Evolutionary conservation across 37 sponge, comb jelly and placozoan genomes (phyloP), one percentile per base, ranked within the genome.

Genomic region (Tethya wilhelma): DNA sequence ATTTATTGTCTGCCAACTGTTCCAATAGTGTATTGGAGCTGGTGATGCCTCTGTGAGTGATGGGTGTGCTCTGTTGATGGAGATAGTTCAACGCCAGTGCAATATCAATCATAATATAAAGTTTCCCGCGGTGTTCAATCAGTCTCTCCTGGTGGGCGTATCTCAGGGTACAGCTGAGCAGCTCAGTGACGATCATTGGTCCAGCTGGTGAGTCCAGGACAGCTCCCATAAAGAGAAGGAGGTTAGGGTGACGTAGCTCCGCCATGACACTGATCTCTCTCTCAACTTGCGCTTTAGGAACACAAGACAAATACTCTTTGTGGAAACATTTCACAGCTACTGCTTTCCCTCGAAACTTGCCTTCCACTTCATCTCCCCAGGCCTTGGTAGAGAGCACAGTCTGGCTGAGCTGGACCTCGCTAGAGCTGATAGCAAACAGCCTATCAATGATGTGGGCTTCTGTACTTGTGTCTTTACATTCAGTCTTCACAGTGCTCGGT

Each of bases 11-110:
- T 14, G 70, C 33, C 2, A 38, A 59, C 37, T 76, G 31, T 31
- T 81, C 60, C 28, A 93, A 65, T 1, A 93, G 65, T 11, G 88
- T 79, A 69, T 84, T 88, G 36, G 76, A 44, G 53, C 85, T 87
- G 75, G 89, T 93, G 69, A 92, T 72, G 38, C 87, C 87, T n/a
- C 87, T 66, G 71, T 92, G 93, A 43, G 87, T 83, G 64, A 92
- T 92, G 56, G 93, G 93, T n/a, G 78, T 75, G 25, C 63, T 73
- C 39, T 68, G 88, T 17, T 67, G 56, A 56, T 92, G 93, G 37
- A 92, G 75, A 72, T 86, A 92, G 67, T 79, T 75, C 28, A 92
- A 73, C 62, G 84, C 93, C 19, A 71, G 57, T 29, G 88, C 85
- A 25, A 87, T 65, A 22, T 92, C 88, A 11, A 55, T 60, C 43